A percentile compares a stretch with the other conserved stretches of the same genome.
These are phyloP conservation scores for Olivierus martensii DNA, from an alignment of 1,140 invertebrate species.

Conservation along the genomic window DNA sequence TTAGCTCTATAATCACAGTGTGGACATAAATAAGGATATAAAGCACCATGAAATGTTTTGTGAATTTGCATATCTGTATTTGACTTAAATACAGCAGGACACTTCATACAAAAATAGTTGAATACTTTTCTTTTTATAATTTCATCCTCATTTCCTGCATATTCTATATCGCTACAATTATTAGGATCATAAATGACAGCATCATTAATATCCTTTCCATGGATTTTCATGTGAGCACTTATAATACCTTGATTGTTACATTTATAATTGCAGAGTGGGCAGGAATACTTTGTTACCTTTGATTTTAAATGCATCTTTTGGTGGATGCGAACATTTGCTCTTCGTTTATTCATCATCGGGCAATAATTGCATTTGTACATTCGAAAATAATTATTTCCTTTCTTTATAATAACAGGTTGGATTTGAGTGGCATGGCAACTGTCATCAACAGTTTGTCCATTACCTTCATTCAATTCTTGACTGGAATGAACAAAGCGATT, in stretches of 20 bases:
- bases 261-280: constrained; percentile 64
- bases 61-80: constrained; percentile 16
- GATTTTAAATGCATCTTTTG: constrained; percentile 56
- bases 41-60: constrained; percentile 15
- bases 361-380: constrained; percentile 74
- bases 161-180: not conserved
- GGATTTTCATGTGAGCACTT: constrained; percentile 61
- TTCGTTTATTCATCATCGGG: constrained; percentile 56
- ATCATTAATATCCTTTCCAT: constrained; percentile 34
- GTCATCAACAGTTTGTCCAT: not conserved
- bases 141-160: not conserved
- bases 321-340: constrained; percentile 64
- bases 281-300: constrained; percentile 30
- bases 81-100: constrained; percentile 20
- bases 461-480: not conserved
- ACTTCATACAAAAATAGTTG: constrained; percentile 20
- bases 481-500: not conserved
- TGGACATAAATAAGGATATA: constrained; percentile 17
- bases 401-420: constrained; percentile 49
- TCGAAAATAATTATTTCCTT: constrained; percentile 53
- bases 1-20: constrained; percentile 21
- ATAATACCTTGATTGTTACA: constrained; percentile 58
- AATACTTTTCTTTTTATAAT: constrained; percentile 2
- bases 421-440: constrained; percentile 4
- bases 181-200: not conserved